These are phyloP conservation scores for Leptinotarsa defecta DNA, from an alignment of 1,140 invertebrate species.

Conservation along the genomic window DNA sequence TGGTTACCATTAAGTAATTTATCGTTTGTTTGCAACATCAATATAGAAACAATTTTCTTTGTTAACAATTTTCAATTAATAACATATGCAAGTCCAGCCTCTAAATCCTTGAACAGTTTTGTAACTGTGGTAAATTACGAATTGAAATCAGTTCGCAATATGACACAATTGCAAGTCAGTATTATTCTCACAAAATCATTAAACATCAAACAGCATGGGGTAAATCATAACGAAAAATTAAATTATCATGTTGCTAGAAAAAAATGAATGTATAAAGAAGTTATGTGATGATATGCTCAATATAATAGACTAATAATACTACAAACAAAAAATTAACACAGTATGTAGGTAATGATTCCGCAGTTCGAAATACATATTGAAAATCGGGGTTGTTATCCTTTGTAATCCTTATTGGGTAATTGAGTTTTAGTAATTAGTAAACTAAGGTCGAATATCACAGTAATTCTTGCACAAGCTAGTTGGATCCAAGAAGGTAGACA, in stretches of 20 bases:
- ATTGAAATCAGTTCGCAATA: too few relatives aligned
- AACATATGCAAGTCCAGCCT: too few relatives aligned
- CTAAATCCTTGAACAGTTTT: too few relatives aligned
- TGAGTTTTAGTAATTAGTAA: constrained; percentile 12
- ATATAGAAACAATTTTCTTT: too few relatives aligned
- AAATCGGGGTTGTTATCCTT: background rate
- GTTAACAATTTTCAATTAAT: too few relatives aligned
- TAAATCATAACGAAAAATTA: too few relatives aligned
- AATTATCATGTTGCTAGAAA: background rate
- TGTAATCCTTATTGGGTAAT: background rate
- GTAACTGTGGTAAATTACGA: too few relatives aligned
- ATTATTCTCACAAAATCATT: too few relatives aligned
- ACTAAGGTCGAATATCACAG: constrained; percentile 25
- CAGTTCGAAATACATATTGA: background rate
- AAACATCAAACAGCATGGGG: too few relatives aligned
- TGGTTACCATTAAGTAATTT: too few relatives aligned
- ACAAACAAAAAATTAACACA: constrained; percentile 16
- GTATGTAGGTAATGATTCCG: constrained; percentile 13
- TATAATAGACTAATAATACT: constrained; percentile 14
- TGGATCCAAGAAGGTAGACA: background rate
- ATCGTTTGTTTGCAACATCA: too few relatives aligned
- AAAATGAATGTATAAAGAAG: background rate
- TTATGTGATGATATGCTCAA: constrained; percentile 28
- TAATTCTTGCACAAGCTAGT: constrained; percentile 9
- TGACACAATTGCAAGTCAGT: too few relatives aligned